Conservation (phyloP, 2,888 invertebrate genomes). For the Lasioglossum leucozonium region DNA sequence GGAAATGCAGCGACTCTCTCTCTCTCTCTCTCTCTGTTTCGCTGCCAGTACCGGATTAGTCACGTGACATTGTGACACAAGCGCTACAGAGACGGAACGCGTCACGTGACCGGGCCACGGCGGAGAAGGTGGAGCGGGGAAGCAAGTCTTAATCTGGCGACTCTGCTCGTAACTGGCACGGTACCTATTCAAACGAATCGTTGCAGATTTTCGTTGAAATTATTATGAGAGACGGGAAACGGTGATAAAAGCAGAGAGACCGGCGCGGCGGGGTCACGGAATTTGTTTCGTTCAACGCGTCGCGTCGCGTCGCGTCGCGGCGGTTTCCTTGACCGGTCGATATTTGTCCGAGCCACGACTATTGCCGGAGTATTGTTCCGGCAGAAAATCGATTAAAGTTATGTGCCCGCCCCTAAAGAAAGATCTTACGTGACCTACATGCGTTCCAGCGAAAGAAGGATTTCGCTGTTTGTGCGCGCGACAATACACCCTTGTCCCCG, state of each 20-base stretch:
- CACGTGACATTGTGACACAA: no score
- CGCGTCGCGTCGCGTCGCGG: no score
- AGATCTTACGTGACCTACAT: slow-evolving; percentile 55
- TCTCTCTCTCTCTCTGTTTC: no score
- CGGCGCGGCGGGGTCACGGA: neutral
- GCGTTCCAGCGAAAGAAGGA: slow-evolving; percentile 56
- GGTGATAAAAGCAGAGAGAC: neutral
- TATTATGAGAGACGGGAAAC: neutral
- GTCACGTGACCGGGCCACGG: no score
- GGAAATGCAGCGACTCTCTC: neutral
- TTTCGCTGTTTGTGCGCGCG: slow-evolving; percentile 63
- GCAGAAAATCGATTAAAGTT: slow-evolving; percentile 46
- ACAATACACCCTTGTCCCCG: slow-evolving; percentile 56
- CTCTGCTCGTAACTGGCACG: no score
- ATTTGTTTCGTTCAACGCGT: neutral
- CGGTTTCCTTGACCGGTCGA: slow-evolving; percentile 18
- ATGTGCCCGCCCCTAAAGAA: slow-evolving; percentile 30
- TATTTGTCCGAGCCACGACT: slow-evolving; percentile 25
- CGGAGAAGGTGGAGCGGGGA: no score
- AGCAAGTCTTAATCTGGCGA: no score
- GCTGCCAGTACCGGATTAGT: no score
- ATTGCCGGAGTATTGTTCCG: slow-evolving; percentile 40
- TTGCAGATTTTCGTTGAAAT: neutral
- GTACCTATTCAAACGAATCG: neutral
- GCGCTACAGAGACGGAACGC: no score